Conservation (phyloP, 2,888 invertebrate species). For the Nomada fucata region DNA sequence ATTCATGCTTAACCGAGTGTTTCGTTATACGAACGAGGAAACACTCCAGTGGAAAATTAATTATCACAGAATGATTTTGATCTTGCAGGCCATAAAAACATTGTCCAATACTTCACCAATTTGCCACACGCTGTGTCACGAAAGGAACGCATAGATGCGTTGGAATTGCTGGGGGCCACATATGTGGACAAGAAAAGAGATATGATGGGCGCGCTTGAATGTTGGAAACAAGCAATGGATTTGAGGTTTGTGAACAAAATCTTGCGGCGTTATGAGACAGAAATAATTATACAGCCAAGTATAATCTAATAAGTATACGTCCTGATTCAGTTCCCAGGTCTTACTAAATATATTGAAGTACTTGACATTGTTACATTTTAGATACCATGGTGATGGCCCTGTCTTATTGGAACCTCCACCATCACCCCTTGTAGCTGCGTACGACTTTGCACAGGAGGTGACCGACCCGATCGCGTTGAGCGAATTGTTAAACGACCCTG, state of each 20-base stretch:
- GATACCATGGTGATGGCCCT: constrained; percentile 87
- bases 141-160: constrained; percentile 93
- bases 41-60: constrained; percentile 5
- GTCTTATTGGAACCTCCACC: constrained; percentile 91
- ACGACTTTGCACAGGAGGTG: constrained; percentile 95
- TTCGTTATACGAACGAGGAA: constrained; percentile 32
- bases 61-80: constrained; percentile 14
- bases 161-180: constrained; percentile 96
- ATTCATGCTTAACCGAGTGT: constrained; percentile 46
- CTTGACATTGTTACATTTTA: constrained; percentile 71
- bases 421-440: constrained; percentile 91
- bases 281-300: no score
- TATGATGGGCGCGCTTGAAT: constrained; percentile 94
- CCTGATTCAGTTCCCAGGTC: no score
- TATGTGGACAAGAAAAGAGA: constrained; percentile 98
- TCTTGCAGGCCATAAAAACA: constrained; percentile 91
- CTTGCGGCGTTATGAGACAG: no score
- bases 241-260: constrained; percentile 87
- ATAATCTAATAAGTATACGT: no score
- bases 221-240: constrained; percentile 96
- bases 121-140: constrained; percentile 89
- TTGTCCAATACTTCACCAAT: constrained; percentile 94
- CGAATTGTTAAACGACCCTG: constrained; percentile 95
- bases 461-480: constrained; percentile 91
- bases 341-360: neutral